phyloP scores from a whole-genome alignment of 2,113 vertebrate species.

The Psettodes erumei region DNA sequence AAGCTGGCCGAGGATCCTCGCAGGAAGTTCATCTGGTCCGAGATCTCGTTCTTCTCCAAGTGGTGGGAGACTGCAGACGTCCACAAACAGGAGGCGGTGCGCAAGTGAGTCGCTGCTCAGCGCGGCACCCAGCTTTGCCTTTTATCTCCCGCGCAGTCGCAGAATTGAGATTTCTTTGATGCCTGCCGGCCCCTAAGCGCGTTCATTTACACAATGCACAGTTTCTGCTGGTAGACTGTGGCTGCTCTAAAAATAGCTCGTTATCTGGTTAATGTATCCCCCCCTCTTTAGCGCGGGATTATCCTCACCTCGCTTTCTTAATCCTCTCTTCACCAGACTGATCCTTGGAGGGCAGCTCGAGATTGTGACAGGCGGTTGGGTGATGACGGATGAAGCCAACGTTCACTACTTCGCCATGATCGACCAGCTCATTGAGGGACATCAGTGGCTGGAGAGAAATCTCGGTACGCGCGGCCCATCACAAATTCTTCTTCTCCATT shows the following conservation, averaged over 20 bases:
- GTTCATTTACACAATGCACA: conserved; percentile 9
- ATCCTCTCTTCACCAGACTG: conserved; percentile 74
- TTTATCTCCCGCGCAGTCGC: conserved; percentile 8
- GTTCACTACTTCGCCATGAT: conserved; percentile 97
- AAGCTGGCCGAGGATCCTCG: conserved; percentile 95
- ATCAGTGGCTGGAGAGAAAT: conserved; percentile 97
- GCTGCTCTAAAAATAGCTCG: conserved; percentile 63
- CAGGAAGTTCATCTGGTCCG: conserved; percentile 97
- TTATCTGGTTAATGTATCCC: conserved; percentile 56
- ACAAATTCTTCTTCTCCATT: neutral
- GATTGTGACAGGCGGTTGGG: conserved; percentile 97
- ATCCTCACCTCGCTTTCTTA: conserved; percentile 63
- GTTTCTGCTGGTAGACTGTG: neutral
- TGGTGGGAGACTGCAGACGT: conserved; percentile 95
- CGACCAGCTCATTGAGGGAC: conserved; percentile 97
- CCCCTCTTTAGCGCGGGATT: conserved; percentile 51
- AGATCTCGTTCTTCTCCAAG: conserved; percentile 96
- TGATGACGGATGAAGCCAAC: conserved; percentile 97
- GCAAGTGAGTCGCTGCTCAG: conserved; percentile 84
- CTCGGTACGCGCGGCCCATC: conserved; percentile 82
- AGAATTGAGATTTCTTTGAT: conserved; percentile 5
- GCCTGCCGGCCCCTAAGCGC: neutral
- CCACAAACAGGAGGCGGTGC: conserved; percentile 90
- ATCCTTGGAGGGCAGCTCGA: conserved; percentile 91
- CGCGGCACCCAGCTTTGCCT: neutral